Base-by-base conservation (phyloP, 2,888 invertebrate genomes). In the Cephonodes hylas region DNA sequence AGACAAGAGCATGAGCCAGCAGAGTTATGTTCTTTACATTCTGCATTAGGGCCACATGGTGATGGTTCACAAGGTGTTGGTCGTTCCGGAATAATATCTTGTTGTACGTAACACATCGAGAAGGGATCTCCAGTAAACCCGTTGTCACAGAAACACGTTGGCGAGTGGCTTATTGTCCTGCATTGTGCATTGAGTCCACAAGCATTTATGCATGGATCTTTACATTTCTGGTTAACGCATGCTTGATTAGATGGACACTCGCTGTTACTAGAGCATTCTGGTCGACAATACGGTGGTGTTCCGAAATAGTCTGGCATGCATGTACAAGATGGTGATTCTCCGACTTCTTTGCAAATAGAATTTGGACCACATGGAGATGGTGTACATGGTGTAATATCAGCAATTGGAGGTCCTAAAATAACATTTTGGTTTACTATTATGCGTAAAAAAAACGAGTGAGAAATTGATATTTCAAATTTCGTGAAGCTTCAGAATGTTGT, bases 211-310 rank as follows among this genome's bases (percentile, higher is more conserved):
- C 96, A 96, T 44, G 95, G 95, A 80, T 95, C 94, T 72, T 86
- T 79, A 76, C 95, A 95, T 85, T 94, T 95, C 74, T 94, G 94
- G 77, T 94, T 93, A 38, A 95, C 88, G 76, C 96, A 96, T 45
- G 95, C 95, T 80, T 93, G 93, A 75, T 94, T 89, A 60, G 91
- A 86, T 10, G 93, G 88, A 74, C 96, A 96, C 81, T 96, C 95
- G 66, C 94, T 94, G 79, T 95, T 95, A 66, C 94, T 94, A 18
- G 94, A 88, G 83, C 95, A 96, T 85, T 95, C 95, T 3, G 96
- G 96, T 74, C 94, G 93, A 75, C 96, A 97, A 77, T 95, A 94
- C 58, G 96, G 96, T 27, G 97, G 96, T n/a, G 94, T 89, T 62
- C 97, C 97, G 64, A 95, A 91, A 79, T 93, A 96, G 62, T 94